A percentile compares a stretch with the other conserved stretches of the same genome.
These are phyloP conservation scores for Chrysopilus asiliformis DNA, from an alignment of 2,888 invertebrate genomes.

Conservation along the genomic window DNA sequence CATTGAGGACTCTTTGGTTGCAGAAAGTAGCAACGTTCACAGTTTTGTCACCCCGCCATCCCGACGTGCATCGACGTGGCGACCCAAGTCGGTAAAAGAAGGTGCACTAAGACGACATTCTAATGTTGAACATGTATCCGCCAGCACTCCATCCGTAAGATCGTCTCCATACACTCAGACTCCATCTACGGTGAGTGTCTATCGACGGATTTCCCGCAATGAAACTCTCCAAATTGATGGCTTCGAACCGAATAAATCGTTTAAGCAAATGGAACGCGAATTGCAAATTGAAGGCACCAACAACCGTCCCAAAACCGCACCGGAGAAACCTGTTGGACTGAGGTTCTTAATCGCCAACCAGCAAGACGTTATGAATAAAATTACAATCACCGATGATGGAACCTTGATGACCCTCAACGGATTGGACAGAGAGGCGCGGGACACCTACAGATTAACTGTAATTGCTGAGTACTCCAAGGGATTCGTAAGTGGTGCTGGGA, in stretches of 20 bases:
- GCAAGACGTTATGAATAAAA: slow-evolving; percentile 65
- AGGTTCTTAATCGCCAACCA: slow-evolving; percentile 71
- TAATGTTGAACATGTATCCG: background rate
- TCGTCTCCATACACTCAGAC: too few relatives aligned
- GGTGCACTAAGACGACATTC: background rate
- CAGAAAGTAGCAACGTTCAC: background rate
- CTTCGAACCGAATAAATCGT: slow-evolving; percentile 6
- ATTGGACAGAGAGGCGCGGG: slow-evolving; percentile 61
- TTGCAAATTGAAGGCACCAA: background rate
- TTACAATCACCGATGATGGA: slow-evolving; percentile 64
- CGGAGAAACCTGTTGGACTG: slow-evolving; percentile 37
- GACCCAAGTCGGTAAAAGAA: slow-evolving; percentile 6
- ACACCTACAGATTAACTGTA: slow-evolving; percentile 60
- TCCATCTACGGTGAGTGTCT: background rate
- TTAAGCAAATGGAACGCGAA: slow-evolving; percentile 7
- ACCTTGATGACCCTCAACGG: slow-evolving; percentile 63
- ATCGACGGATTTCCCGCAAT: slow-evolving; percentile 6
- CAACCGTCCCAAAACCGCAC: slow-evolving; percentile 17
- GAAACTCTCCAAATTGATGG: background rate
- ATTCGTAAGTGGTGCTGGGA: slow-evolving; percentile 52
- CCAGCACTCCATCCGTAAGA: background rate
- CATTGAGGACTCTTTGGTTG: background rate
- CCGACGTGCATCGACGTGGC: slow-evolving; percentile 12
- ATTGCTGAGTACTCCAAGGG: slow-evolving; percentile 66
- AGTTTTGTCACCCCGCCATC: slow-evolving; percentile 2